These are phyloP conservation scores for Etheostoma perlongum DNA, from an alignment of 2,797 vertebrate genomes.

Conservation along the genomic window DNA sequence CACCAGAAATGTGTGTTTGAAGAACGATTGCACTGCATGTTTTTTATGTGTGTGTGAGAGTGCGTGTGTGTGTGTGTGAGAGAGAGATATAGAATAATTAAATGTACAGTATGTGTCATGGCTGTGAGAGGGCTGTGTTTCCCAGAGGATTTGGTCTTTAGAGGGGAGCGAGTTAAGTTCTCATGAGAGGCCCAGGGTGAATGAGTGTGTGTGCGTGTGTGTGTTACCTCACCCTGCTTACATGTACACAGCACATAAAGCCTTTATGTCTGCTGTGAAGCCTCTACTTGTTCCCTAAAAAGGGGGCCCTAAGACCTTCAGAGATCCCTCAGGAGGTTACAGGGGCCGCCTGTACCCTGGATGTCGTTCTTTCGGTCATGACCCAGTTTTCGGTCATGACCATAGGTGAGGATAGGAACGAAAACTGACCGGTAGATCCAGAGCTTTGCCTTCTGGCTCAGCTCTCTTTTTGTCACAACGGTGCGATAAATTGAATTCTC, in stretches of 20 bases:
- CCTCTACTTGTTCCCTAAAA: conserved; percentile 28
- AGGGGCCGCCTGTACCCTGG: background rate
- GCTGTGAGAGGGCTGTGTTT: conserved; percentile 37
- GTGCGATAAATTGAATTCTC: too few relatives aligned
- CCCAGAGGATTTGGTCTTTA: conserved; percentile 31
- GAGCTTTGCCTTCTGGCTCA: too few relatives aligned
- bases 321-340: conserved; percentile 16
- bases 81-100: background rate
- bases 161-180: conserved; percentile 34
- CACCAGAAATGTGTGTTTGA: conserved; percentile 38
- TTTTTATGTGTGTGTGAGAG: too few relatives aligned
- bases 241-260: conserved; percentile 56
- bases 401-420: too few relatives aligned
- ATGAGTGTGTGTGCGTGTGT: conserved; percentile 42
- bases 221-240: conserved; percentile 49
- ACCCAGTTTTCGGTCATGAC: too few relatives aligned
- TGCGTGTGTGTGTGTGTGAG: too few relatives aligned
- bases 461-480: too few relatives aligned
- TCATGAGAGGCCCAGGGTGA: conserved; percentile 41
- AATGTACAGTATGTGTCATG: conserved; percentile 19
- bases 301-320: conserved; percentile 24
- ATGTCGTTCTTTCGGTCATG: too few relatives aligned
- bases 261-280: conserved; percentile 29
- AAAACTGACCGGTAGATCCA: too few relatives aligned
- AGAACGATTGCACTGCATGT: background rate